phyloP scores from a whole-genome alignment of 2,113 vertebrate species.

The Ptilorrhoa leucosticta region DNA sequence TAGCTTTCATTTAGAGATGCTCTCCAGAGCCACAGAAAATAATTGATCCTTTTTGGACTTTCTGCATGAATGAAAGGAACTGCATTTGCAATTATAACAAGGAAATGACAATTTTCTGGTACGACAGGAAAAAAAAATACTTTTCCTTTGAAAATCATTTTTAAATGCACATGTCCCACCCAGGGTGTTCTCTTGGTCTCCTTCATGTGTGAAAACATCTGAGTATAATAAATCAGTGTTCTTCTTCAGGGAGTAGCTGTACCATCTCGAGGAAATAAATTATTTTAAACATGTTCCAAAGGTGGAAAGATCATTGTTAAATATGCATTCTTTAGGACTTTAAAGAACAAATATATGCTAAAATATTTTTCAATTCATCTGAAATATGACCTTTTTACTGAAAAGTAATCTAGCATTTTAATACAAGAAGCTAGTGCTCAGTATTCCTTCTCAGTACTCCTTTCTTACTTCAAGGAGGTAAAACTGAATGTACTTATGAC shows the following conservation, averaged over 20 bases:
- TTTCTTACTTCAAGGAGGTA: constrained; percentile 13
- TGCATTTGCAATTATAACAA: not conserved
- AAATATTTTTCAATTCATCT: not conserved
- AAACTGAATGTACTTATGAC: not conserved
- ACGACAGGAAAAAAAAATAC: fast-evolving
- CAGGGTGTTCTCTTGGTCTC: not conserved
- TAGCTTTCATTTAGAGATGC: not conserved
- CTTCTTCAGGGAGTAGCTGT: not conserved
- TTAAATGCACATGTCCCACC: not conserved
- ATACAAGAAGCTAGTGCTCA: not conserved
- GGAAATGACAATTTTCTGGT: not conserved
- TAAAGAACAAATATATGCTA: not conserved
- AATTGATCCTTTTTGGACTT: not conserved
- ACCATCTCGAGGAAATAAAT: not conserved
- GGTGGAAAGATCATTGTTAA: not conserved
- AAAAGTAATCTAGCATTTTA: not conserved
- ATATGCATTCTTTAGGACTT: not conserved
- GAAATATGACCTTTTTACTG: not conserved
- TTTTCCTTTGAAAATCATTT: not conserved
- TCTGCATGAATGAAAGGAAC: not conserved
- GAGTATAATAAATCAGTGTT: not conserved
- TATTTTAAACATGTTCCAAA: not conserved
- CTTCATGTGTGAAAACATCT: not conserved
- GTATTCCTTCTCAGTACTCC: not conserved
- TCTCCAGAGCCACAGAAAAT: not conserved